A percentile compares a stretch with the other conserved stretches of the same genome.
Evolutionary conservation across 2,888 invertebrate species (phyloP).

Genomic region (Anodontia alba): DNA sequence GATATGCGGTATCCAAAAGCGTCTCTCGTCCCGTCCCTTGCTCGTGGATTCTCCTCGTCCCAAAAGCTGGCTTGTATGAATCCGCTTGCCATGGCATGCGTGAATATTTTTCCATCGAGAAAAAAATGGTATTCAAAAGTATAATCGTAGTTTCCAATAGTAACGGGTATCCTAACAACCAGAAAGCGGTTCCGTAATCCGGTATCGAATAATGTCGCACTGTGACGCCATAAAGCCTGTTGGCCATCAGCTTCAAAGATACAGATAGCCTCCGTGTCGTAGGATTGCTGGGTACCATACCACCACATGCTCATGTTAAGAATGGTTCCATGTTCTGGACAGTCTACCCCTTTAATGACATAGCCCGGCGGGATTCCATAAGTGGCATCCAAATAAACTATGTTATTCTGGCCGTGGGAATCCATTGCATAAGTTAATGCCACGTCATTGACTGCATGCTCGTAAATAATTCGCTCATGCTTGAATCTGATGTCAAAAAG

Average conservation of each 20-base stretch:
- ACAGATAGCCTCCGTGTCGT: constrained; percentile 60
- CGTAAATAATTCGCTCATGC: constrained; percentile 71
- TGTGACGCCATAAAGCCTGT: constrained; percentile 69
- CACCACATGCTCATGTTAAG: constrained; percentile 63
- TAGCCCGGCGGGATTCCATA: constrained; percentile 66
- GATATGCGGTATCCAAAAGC: constrained; percentile 67
- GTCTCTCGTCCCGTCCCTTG: constrained; percentile 54
- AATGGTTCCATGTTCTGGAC: constrained; percentile 69
- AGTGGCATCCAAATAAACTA: constrained; percentile 65
- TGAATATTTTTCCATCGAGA: constrained; percentile 66
- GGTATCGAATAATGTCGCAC: constrained; percentile 51
- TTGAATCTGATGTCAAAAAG: constrained; percentile 68
- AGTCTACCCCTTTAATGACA: constrained; percentile 66
- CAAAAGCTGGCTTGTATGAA: constrained; percentile 67
- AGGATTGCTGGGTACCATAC: constrained; percentile 35
- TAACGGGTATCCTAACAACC: constrained; percentile 59
- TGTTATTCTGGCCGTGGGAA: constrained; percentile 65
- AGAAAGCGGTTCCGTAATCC: constrained; percentile 65
- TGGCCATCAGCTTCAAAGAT: constrained; percentile 70
- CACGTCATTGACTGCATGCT: constrained; percentile 71
- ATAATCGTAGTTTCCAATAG: constrained; percentile 74
- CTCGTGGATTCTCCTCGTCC: constrained; percentile 59
- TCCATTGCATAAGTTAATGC: constrained; percentile 67
- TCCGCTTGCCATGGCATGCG: constrained; percentile 62
- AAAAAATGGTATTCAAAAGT: constrained; percentile 69